A percentile compares a stretch with the other conserved stretches of the same genome.
Evolutionary conservation across 1,140 invertebrate genomes (phyloP).

Genomic region (Acyrthosiphon pisum): DNA sequence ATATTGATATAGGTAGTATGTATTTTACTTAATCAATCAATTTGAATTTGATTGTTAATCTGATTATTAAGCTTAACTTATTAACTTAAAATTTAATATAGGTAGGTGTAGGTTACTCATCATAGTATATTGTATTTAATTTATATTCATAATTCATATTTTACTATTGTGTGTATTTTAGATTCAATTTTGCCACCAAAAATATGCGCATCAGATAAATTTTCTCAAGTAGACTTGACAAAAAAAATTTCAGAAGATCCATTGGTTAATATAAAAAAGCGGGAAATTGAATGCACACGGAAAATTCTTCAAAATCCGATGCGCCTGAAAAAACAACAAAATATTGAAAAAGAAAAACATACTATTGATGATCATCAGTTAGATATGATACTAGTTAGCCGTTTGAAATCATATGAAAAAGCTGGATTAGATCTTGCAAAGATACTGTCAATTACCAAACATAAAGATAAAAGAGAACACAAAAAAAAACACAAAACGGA

Average conservation of each 20-base stretch:
- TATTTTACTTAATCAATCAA: not conserved
- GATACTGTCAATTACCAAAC: constrained; percentile 47
- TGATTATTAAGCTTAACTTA: too few relatives aligned
- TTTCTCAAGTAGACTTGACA: constrained; percentile 60
- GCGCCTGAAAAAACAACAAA: constrained; percentile 82
- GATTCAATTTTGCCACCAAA: constrained; percentile 39
- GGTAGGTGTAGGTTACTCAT: too few relatives aligned
- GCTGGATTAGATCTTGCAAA: constrained; percentile 48
- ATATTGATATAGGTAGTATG: not conserved
- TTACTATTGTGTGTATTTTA: not conserved
- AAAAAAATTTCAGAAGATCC: constrained; percentile 91
- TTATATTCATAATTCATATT: not conserved
- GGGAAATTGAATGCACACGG: constrained; percentile 81
- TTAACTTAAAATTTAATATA: not conserved
- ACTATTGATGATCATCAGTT: constrained; percentile 49
- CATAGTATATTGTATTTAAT: not conserved
- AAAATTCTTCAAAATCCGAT: constrained; percentile 89
- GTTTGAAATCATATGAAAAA: constrained; percentile 48
- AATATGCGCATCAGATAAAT: constrained; percentile 61
- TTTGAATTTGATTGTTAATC: not conserved
- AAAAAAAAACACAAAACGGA: not conserved
- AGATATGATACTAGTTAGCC: constrained; percentile 52
- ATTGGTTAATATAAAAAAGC: constrained; percentile 81
- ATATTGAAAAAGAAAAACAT: constrained; percentile 68
- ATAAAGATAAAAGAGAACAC: constrained; percentile 41